Base-by-base conservation (phyloP, 2,797 vertebrate genomes). In the Centropyge bicolor region DNA sequence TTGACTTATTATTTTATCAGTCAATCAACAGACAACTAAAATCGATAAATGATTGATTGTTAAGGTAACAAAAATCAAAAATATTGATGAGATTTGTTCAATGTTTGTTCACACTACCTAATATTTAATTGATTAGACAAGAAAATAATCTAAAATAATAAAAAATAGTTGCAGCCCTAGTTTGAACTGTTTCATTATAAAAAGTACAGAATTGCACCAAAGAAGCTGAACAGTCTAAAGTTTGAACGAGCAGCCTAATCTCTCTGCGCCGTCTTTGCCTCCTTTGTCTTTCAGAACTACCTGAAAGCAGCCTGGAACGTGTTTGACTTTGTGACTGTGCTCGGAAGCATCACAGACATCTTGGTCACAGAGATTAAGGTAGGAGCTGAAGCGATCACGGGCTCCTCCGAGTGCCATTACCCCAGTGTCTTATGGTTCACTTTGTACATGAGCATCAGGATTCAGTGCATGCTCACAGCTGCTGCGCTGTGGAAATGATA, bases 331-430 rank as follows among this genome's bases (percentile, higher is more conserved):
- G 97, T 99, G 77, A 99, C 98, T 0, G 98, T 99, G 76, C 93
- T 99, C 84, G 98, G 98, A 89, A 99, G 98, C 96, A 98, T 99
- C 93, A 99, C 98, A 82, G 98, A 99, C 95, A 99, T 99, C 94
- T 93, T 99, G 94, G 97, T 98, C 91, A 99, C 98, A 41, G 98
- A 99, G 95, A 96, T 99, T 84, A 97, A 97, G 95, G 98, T 99
- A 93, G 96, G 96, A 52, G 27, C 45, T 55, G 67, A 57, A 11
- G 67, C 17, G 9, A 7, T 49, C 48, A 2, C 0, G 1, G 4
- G 6, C 38, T 19, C n/a, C 24, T 41, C 35, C 3, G 38, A 4
- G 46, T n/a, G 20, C 24, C 69, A 17, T 19, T 9, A 24, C 43
- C 31, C 17, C 11, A 10, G 20, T 20, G 45, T 35, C 27, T 27